Base-by-base conservation (phyloP, 2,113 vertebrate genomes). In the Pan paniscus region DNA sequence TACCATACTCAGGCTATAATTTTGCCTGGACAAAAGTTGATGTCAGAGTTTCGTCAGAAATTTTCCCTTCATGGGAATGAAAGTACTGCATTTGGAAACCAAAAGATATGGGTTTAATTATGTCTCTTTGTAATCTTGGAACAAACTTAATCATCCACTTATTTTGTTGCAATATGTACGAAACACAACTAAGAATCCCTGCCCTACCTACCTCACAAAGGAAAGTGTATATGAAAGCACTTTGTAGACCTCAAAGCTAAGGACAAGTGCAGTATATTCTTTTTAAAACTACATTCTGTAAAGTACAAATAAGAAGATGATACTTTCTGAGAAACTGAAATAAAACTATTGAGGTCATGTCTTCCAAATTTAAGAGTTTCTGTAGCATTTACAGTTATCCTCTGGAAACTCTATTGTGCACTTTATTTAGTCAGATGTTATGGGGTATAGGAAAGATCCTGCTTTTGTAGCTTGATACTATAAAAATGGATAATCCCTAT, bases 401-500 rank as follows among this genome's bases (percentile, higher is more conserved):
- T 94, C 22, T 20, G 46, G 70, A 92, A 94, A 80, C 48, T 82
- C 46, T 67, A 61, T 20, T 87, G 68, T 90, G 20, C 5, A 70
- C 14, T 81, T 82, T 70, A 92, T 90, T 93, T 93, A 94, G 79
- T 76, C 75, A 93, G 68, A 67, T 93, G 57, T 93, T 89, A 83
- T 23, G 75, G 32, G 18, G 20, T 23, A 72, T 46, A 91, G 35
- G 25, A 79, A 97, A 92, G 40, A 7, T 70, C 46, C n/a, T 93
- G 38, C 17, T 76, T 79, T 95, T 27, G 20, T 55, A 96, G 68
- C 82, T 95, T 90, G 78, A 84, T 38, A 87, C 40, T 96, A 17
- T 64, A 97, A 81, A 97, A 94, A 78, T 97, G 59, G 75, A 82
- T 96, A 97, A 97, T 95, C n/a, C 72, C 35, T 96, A n/a, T 96